Base-by-base conservation (phyloP, 2,113 vertebrate genomes). In the Epinephelus lanceolatus region DNA sequence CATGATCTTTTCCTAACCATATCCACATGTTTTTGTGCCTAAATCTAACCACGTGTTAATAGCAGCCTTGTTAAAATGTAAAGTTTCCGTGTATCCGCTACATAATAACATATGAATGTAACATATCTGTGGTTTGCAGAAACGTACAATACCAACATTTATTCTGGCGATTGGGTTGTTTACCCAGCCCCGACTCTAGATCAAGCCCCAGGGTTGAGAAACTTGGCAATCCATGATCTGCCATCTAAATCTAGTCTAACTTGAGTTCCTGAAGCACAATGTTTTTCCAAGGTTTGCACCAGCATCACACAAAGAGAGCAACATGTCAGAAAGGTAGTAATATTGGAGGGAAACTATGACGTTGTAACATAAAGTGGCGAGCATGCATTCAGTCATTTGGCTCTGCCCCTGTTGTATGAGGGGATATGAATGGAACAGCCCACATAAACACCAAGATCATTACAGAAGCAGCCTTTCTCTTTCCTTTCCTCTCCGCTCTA, bases 391-490 rank as follows among this genome's bases (percentile, higher is more conserved):
- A 37, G 61, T 42, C 14, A 42, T 42, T 21, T 66, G 61, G 49
- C 73, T 55, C 33, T 5, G 60, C 33, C 13, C 6, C 2, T 6
- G 15, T 27, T 3, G 37, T 37, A 14, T 37, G 42, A n/a, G n/a
- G 30, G 15, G 15, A 21, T 25, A 18, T 65, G 60, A 55, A 65
- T 27, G 60, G 49, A 76, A 45, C 21, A 76, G 11, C 30, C 61
- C 49, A 4, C 23, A 59, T 49, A 71, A 85, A 70, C 68, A 68
- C 1, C 21, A 40, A 25, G 60, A 67, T 63, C 76, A 33, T 55
- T 42, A 70, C 63, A 53, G 74, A 62, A 42, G 37, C 57, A 15
- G 70, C 25, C 63, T 76, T 61, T 51, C 52, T 74, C 47, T 61
- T 59, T 70, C 10, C 18, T 19, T 49, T 71, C 57, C 62, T 4